Conservation (phyloP, 1,140 invertebrate genomes). For the Drosophila takahashii region DNA sequence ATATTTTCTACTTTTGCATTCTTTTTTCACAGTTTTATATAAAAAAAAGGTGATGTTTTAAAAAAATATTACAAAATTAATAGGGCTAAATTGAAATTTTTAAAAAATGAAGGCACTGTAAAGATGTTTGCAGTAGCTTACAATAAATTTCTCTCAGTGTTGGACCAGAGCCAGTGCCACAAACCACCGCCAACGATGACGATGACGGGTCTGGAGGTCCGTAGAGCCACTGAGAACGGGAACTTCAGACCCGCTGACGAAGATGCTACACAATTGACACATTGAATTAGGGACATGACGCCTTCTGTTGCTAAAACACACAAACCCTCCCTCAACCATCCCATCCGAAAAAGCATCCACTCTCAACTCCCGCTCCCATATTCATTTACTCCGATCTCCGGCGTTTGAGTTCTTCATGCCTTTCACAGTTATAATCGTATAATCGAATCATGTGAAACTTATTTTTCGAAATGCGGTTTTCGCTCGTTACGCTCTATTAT, state of each 20-base stretch:
- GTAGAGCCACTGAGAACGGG: conserved; percentile 31
- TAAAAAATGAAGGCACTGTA: too few relatives aligned
- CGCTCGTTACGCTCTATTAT: conserved; percentile 48
- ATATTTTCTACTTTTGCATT: too few relatives aligned
- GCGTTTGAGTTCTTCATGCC: conserved; percentile 42
- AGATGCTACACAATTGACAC: conserved; percentile 73
- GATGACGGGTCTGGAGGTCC: conserved; percentile 22
- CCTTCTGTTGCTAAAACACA: conserved; percentile 62
- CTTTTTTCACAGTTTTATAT: too few relatives aligned
- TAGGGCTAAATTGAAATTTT: too few relatives aligned
- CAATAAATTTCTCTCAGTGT: conserved; percentile 1
- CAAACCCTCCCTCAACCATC: conserved; percentile 21
- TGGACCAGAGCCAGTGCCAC: neutral
- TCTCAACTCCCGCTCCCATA: conserved; percentile 18
- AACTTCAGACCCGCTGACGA: conserved; percentile 24
- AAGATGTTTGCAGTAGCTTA: too few relatives aligned
- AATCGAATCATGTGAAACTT: conserved; percentile 68
- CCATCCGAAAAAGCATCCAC: conserved; percentile 6
- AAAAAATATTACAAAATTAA: too few relatives aligned
- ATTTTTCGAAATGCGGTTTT: conserved; percentile 51
- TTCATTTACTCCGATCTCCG: conserved; percentile 22
- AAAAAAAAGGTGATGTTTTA: too few relatives aligned
- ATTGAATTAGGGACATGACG: conserved; percentile 80
- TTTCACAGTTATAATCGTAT: conserved; percentile 58
- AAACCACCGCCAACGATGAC: conserved; percentile 48